A percentile compares a stretch with the other conserved stretches of the same genome.
These are phyloP conservation scores for Prionace glauca DNA, from an alignment of 2,797 vertebrate species.

Conservation along the genomic window DNA sequence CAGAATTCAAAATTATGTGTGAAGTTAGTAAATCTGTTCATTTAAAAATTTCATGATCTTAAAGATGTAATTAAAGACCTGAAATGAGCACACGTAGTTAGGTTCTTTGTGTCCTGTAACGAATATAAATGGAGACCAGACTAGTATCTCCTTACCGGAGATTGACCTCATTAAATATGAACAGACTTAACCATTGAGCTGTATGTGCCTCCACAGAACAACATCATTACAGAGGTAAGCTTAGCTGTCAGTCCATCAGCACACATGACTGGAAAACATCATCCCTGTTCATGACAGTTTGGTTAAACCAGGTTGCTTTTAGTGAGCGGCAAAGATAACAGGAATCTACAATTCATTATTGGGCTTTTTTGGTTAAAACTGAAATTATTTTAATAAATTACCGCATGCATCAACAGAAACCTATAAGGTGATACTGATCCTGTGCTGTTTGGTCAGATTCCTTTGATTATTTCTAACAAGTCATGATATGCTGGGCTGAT, in stretches of 20 bases:
- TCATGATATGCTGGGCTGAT: not conserved
- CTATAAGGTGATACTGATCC: not conserved
- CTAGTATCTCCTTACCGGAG: constrained; percentile 31
- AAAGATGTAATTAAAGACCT: constrained; percentile 17
- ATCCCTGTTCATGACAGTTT: constrained; percentile 28
- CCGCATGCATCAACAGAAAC: not conserved
- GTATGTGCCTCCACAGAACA: constrained; percentile 5
- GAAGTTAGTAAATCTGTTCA: not conserved
- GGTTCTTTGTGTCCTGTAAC: constrained; percentile 20
- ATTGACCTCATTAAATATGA: constrained; percentile 36
- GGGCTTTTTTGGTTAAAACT: constrained; percentile 22
- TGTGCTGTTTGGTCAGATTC: not conserved
- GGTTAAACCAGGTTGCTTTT: constrained; percentile 36
- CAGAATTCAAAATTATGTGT: not conserved
- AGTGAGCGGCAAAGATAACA: constrained; percentile 28
- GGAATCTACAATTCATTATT: constrained; percentile 23
- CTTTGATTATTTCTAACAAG: constrained; percentile 19
- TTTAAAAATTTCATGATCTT: not conserved
- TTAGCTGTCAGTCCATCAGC: constrained; percentile 29
- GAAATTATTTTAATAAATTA: constrained; percentile 31
- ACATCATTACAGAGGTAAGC: constrained; percentile 35
- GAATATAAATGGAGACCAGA: constrained; percentile 33
- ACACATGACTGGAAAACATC: constrained; percentile 35
- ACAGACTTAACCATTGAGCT: constrained; percentile 25
- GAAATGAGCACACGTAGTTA: not conserved